Evolutionary conservation across 1,140 invertebrate species (phyloP).

Genomic region (Acromyrmex charruanus): DNA sequence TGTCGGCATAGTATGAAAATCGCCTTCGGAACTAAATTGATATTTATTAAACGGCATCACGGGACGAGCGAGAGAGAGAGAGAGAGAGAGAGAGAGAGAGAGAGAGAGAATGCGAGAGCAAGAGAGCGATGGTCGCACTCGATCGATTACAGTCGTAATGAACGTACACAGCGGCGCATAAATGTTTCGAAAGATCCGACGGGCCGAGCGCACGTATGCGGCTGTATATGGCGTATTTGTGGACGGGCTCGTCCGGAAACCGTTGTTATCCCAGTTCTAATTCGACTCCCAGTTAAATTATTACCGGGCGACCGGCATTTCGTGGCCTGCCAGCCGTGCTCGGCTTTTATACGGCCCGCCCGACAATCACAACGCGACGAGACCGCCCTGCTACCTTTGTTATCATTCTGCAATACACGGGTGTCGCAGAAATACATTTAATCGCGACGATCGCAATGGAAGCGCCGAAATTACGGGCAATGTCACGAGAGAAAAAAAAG

Average conservation of each 20-base stretch:
- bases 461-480: not conserved
- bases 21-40: constrained; percentile 73
- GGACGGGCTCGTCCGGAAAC: constrained; percentile 75
- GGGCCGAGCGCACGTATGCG: constrained; percentile 31
- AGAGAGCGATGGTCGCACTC: constrained; percentile 50
- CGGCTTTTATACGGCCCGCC: constrained; percentile 61
- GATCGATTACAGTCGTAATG: constrained; percentile 75
- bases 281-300: constrained; percentile 82
- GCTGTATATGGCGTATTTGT: constrained; percentile 71
- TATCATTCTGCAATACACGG: constrained; percentile 62
- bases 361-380: constrained; percentile 61
- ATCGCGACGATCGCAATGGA: constrained; percentile 19
- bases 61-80: not conserved
- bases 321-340: constrained; percentile 66
- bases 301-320: constrained; percentile 78
- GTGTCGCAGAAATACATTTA: constrained; percentile 57
- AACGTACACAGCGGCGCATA: constrained; percentile 62
- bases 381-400: constrained; percentile 67
- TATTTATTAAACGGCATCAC: constrained; percentile 77
- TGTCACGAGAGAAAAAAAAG: not conserved
- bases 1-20: constrained; percentile 66
- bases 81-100: not conserved
- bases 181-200: constrained; percentile 69
- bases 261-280: constrained; percentile 78
- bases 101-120: not conserved